Conservation (phyloP, 1,140 invertebrate species). For the Brachionus plicatilis region DNA sequence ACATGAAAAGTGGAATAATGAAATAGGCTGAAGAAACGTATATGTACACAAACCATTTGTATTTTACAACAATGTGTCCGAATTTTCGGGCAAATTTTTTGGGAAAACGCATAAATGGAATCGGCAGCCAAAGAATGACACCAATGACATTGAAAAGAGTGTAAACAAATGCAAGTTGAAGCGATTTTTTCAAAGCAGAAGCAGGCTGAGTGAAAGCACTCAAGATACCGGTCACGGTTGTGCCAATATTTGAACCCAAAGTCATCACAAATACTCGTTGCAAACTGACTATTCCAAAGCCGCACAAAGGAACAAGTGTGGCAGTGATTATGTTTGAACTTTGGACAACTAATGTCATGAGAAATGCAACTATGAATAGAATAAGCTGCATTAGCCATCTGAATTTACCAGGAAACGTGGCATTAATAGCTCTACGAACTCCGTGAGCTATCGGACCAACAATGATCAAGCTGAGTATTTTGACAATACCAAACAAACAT, state of each 20-base stretch:
- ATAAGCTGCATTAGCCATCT: constrained; percentile 59
- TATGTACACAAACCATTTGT: constrained; percentile 61
- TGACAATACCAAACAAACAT: constrained; percentile 16
- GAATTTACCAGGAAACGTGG: constrained; percentile 57
- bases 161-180: constrained; percentile 64
- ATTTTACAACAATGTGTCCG: constrained; percentile 58
- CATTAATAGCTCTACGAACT: constrained; percentile 60
- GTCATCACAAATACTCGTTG: constrained; percentile 63
- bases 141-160: constrained; percentile 64
- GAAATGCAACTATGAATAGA: constrained; percentile 55
- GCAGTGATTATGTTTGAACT: constrained; percentile 65
- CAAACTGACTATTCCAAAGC: constrained; percentile 62
- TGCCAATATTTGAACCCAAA: constrained; percentile 64
- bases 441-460: constrained; percentile 57
- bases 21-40: constrained; percentile 61
- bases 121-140: constrained; percentile 61
- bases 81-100: constrained; percentile 59
- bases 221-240: constrained; percentile 61
- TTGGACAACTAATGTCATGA: constrained; percentile 63
- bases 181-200: constrained; percentile 49
- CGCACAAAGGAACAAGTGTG: constrained; percentile 63
- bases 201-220: constrained; percentile 58
- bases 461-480: background rate
- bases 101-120: constrained; percentile 61
- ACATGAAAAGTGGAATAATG: constrained; percentile 57